phyloP scores from a whole-genome alignment of 2,888 invertebrate genomes.

The Dicyrtoma fusca region DNA sequence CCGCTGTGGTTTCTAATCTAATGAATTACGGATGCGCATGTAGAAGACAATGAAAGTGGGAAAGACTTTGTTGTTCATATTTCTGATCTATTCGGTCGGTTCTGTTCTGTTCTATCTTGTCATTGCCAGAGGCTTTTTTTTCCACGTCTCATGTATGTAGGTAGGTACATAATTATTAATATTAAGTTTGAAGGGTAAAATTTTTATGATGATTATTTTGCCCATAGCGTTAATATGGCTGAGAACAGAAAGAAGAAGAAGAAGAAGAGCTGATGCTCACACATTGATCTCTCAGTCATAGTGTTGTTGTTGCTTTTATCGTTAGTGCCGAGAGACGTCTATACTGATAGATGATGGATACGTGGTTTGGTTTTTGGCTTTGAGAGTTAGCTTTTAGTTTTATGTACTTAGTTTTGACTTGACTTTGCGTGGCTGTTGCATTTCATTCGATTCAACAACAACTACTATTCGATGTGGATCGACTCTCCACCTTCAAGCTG shows the following conservation, averaged over 20 bases:
- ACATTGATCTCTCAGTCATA: not conserved
- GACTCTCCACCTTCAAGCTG: slow-evolving; percentile 28
- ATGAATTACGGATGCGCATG: no score
- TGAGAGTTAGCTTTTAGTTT: no score
- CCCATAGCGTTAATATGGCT: slow-evolving; percentile 19
- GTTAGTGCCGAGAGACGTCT: slow-evolving; percentile 15
- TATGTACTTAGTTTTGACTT: no score
- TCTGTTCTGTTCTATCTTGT: slow-evolving; percentile 3
- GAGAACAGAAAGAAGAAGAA: no score
- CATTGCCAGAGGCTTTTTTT: not conserved
- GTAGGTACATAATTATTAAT: not conserved
- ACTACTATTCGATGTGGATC: not conserved
- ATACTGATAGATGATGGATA: slow-evolving; percentile 25
- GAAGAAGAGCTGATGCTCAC: not conserved
- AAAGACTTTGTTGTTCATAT: no score
- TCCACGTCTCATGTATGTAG: not conserved
- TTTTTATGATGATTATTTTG: slow-evolving; percentile 21
- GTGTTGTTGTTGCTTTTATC: slow-evolving; percentile 12
- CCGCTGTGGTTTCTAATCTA: no score
- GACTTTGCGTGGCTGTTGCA: not conserved
- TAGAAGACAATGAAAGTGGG: no score
- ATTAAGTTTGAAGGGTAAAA: slow-evolving; percentile 22
- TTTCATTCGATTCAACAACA: not conserved
- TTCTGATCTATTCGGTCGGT: no score
- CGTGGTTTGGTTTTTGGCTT: not conserved